Percentiles rank a stretch among this genome's conserved stretches.
Conservation (phyloP, 1,140 invertebrate genomes). For the Rhagoletis pomonella region DNA sequence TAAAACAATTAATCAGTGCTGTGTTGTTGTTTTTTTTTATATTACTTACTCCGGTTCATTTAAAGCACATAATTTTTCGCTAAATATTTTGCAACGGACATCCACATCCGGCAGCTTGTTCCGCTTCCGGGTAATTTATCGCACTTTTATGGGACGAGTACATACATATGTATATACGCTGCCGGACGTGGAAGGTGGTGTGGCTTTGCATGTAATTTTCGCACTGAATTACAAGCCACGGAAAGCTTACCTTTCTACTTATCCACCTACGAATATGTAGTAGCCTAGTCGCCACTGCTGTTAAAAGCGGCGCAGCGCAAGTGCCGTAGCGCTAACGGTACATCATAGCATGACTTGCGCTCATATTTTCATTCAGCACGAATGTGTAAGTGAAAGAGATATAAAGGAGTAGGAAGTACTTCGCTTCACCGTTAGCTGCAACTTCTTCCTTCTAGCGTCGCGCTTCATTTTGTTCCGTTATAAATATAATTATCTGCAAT, state of each 20-base stretch:
- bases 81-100: slow-evolving; percentile 49
- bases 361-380: not conserved
- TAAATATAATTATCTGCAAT: slow-evolving; percentile 55
- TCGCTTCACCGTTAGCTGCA: not conserved
- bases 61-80: slow-evolving; percentile 51
- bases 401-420: no score
- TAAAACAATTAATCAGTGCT: slow-evolving; percentile 39
- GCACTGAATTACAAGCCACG: not conserved
- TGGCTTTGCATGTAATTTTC: slow-evolving; percentile 7
- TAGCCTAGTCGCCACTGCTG: not conserved
- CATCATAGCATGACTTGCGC: not conserved
- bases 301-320: not conserved
- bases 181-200: not conserved
- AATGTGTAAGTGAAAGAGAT: not conserved
- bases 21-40: not conserved
- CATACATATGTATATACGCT: not conserved
- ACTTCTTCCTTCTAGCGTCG: not conserved
- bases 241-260: not conserved
- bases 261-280: not conserved
- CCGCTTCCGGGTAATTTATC: slow-evolving; percentile 42
- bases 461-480: not conserved
- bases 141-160: not conserved
- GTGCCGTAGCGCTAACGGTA: not conserved
- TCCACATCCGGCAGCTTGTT: slow-evolving; percentile 26
- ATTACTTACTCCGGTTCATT: slow-evolving; percentile 17